A percentile compares a stretch with the other conserved stretches of the same genome.
Evolutionary conservation across 2,113 vertebrate genomes (phyloP).

Genomic region (Epinephelus fuscoguttatus): DNA sequence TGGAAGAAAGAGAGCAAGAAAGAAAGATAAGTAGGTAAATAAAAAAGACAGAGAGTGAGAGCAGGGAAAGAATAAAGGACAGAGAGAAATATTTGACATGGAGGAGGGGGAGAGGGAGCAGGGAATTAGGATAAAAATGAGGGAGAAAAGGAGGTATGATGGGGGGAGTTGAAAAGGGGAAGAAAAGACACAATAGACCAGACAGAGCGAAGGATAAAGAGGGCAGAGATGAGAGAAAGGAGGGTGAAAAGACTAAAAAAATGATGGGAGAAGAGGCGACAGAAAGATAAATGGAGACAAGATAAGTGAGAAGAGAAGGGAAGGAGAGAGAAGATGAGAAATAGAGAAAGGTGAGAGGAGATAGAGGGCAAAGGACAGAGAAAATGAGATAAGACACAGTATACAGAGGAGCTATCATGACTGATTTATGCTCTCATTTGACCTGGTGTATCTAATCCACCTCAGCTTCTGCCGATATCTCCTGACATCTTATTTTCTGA

Average conservation of each 20-base stretch:
- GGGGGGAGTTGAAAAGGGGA: background rate
- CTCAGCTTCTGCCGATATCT: background rate
- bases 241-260: conserved; percentile 51
- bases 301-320: conserved; percentile 49
- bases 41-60: background rate
- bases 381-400: conserved; percentile 20
- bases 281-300: conserved; percentile 65
- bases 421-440: conserved; percentile 35
- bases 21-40: conserved; percentile 18
- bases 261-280: conserved; percentile 46
- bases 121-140: conserved; percentile 10
- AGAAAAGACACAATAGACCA: conserved; percentile 20
- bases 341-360: conserved; percentile 40
- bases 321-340: conserved; percentile 47
- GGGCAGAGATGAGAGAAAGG: conserved; percentile 29
- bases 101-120: conserved; percentile 10
- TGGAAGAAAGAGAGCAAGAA: conserved; percentile 19
- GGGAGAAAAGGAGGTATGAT: conserved; percentile 9
- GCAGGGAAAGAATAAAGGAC: conserved; percentile 1
- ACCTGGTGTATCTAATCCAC: conserved; percentile 9
- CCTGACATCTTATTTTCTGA: background rate
- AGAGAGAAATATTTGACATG: conserved; percentile 19
- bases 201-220: conserved; percentile 40
- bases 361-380: conserved; percentile 19
- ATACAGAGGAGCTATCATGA: conserved; percentile 11